These are phyloP conservation scores for Xerus inauris DNA, from an alignment of 2,113 vertebrate genomes.

Conservation along the genomic window DNA sequence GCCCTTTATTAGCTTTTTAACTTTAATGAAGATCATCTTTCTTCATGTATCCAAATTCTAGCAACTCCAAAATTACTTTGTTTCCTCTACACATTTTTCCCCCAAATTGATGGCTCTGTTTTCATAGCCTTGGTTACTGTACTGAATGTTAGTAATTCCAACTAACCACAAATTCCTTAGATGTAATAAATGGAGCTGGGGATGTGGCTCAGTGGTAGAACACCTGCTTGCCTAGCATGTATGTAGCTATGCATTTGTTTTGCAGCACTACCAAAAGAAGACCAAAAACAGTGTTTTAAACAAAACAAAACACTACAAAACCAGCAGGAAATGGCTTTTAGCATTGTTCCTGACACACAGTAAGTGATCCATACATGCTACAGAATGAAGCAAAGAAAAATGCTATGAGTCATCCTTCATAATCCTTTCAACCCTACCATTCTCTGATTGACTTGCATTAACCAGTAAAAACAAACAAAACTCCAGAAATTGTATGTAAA, in stretches of 20 bases:
- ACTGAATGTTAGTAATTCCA: background rate
- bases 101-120: background rate
- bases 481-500: background rate
- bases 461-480: background rate
- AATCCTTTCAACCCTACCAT: background rate
- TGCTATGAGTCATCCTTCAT: background rate
- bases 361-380: background rate
- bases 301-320: no score
- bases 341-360: background rate
- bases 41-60: background rate
- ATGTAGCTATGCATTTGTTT: background rate
- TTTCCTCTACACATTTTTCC: background rate
- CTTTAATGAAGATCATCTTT: background rate
- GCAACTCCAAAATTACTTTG: background rate
- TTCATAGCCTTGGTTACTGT: background rate
- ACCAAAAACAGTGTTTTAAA: background rate
- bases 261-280: background rate
- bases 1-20: background rate
- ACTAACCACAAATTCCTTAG: background rate
- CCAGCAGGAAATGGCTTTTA: background rate
- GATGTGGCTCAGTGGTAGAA: background rate
- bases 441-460: background rate
- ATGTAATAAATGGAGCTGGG: background rate
- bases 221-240: background rate
- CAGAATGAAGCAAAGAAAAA: background rate